Evolutionary conservation across 2,888 invertebrate species (phyloP).

Genomic region (Pheosia gnoma): DNA sequence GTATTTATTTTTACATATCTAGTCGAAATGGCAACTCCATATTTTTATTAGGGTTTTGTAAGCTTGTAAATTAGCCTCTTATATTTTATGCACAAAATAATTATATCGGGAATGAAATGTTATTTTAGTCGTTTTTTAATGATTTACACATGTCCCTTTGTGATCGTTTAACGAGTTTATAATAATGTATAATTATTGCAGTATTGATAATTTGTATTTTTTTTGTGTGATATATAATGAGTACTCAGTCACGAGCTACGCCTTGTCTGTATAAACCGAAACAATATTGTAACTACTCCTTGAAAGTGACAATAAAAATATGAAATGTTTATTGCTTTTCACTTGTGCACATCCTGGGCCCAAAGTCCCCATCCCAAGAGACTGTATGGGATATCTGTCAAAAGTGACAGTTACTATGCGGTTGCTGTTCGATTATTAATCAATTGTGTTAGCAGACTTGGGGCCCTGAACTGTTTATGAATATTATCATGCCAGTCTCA

Average conservation of each 20-base stretch:
- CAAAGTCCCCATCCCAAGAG: too few relatives aligned
- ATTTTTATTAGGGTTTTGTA: slow-evolving; percentile 35
- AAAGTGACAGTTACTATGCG: too few relatives aligned
- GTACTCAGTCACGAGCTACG: slow-evolving; percentile 2
- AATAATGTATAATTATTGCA: slow-evolving; percentile 25
- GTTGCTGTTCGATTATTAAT: too few relatives aligned
- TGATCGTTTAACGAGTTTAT: slow-evolving; percentile 34
- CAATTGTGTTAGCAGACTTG: too few relatives aligned
- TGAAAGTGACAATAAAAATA: slow-evolving; percentile 57
- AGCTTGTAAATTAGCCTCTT: slow-evolving; percentile 32
- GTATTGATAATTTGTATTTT: slow-evolving; percentile 35
- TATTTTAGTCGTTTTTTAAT: slow-evolving; percentile 26
- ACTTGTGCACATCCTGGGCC: background rate
- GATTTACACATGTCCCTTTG: slow-evolving; percentile 35
- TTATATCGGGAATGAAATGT: slow-evolving; percentile 16
- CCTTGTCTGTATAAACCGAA: slow-evolving; percentile 16
- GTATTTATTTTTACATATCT: slow-evolving; percentile 49
- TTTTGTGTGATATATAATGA: slow-evolving; percentile 18
- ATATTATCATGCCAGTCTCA: too few relatives aligned
- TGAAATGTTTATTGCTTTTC: slow-evolving; percentile 29
- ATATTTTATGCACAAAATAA: slow-evolving; percentile 45
- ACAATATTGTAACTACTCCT: slow-evolving; percentile 28
- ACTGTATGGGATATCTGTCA: too few relatives aligned
- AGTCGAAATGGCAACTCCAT: slow-evolving; percentile 60
- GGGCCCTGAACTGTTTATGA: too few relatives aligned